Conservation (phyloP, 1,140 invertebrate genomes). For the Cepaea nemoralis region DNA sequence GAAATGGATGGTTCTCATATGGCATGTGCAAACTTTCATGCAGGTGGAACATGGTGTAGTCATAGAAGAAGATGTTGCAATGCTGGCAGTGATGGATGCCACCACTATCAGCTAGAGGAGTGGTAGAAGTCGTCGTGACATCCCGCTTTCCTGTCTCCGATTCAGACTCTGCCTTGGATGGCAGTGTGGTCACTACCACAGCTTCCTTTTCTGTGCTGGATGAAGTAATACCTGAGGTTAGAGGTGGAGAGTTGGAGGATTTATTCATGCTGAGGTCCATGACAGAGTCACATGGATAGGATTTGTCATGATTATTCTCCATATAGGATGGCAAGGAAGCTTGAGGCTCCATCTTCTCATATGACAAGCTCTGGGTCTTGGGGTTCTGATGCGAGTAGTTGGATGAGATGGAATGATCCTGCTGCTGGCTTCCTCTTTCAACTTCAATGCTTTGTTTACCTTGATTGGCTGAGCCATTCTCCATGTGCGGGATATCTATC, state of each 20-base stretch:
- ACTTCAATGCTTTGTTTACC: background rate
- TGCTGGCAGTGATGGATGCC: slow-evolving; percentile 65
- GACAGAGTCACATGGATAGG: slow-evolving; percentile 54
- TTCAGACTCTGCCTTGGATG: background rate
- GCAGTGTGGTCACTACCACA: slow-evolving; percentile 42
- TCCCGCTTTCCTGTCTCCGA: slow-evolving; percentile 45
- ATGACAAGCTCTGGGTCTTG: background rate
- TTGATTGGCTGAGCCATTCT: slow-evolving; percentile 8
- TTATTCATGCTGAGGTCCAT: slow-evolving; percentile 67
- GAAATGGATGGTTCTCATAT: slow-evolving; percentile 58
- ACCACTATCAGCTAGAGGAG: slow-evolving; percentile 58
- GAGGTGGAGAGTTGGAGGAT: slow-evolving; percentile 43
- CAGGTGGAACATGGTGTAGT: slow-evolving; percentile 68
- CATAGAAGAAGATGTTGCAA: slow-evolving; percentile 67
- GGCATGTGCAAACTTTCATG: slow-evolving; percentile 66
- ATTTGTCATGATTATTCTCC: slow-evolving; percentile 61
- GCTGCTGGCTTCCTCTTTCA: slow-evolving; percentile 30
- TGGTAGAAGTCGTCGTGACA: slow-evolving; percentile 60
- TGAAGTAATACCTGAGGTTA: slow-evolving; percentile 53
- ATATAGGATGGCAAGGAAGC: slow-evolving; percentile 57
- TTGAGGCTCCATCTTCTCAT: background rate
- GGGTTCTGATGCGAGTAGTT: slow-evolving; percentile 35
- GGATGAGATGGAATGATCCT: slow-evolving; percentile 27
- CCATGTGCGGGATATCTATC: slow-evolving; percentile 55
- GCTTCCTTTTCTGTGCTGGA: slow-evolving; percentile 44